Conservation (phyloP, 2,113 vertebrate species). For the Orthonyx spaldingii region DNA sequence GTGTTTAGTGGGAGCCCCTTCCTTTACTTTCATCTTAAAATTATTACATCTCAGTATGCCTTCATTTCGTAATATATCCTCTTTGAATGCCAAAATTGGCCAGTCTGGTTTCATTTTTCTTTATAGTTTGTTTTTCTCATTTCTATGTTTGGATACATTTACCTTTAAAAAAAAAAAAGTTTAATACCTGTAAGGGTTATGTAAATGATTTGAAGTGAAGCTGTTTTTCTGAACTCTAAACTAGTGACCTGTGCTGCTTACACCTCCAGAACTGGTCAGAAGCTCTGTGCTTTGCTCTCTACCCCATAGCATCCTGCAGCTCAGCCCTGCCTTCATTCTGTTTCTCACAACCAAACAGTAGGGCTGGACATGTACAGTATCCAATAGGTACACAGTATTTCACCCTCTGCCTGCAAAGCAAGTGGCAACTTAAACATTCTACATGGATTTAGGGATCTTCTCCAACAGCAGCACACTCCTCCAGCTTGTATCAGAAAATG, state of each 20-base stretch:
- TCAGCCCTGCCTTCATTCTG: not conserved
- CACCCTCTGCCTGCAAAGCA: not conserved
- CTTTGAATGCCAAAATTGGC: not conserved
- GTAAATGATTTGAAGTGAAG: not conserved
- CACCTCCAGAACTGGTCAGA: not conserved
- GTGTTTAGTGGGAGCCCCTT: not conserved
- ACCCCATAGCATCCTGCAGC: not conserved
- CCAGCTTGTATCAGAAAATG: not conserved
- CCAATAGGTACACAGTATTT: not conserved
- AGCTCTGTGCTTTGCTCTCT: not conserved
- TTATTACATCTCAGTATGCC: not conserved
- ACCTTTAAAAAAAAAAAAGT: not conserved
- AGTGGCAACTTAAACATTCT: not conserved
- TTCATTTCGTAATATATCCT: not conserved
- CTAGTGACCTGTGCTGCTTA: not conserved
- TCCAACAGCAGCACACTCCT: not conserved
- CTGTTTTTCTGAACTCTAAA: not conserved
- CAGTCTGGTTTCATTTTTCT: not conserved
- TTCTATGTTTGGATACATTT: not conserved
- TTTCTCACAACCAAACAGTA: not conserved
- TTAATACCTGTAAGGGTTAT: not conserved
- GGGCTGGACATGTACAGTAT: not conserved
- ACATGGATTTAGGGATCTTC: not conserved
- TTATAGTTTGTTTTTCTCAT: not conserved
- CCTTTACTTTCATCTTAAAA: conserved; percentile 17